Conservation (phyloP, 2,797 vertebrate species). For the Enteromius paludinosus region DNA sequence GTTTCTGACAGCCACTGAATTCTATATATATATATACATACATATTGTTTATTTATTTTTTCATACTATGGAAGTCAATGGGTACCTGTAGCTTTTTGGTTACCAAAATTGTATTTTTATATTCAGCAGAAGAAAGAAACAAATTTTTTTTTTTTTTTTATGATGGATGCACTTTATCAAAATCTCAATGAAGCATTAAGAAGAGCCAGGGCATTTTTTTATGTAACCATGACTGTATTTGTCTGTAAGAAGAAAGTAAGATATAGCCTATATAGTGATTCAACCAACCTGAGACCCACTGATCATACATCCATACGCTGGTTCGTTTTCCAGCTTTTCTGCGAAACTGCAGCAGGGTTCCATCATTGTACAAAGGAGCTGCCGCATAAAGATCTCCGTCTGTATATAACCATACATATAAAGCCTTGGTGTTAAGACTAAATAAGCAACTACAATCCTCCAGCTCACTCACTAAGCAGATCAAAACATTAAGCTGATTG, state of each 20-base stretch:
- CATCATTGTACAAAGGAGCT: slow-evolving; percentile 72
- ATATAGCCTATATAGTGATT: no score
- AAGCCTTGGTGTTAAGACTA: slow-evolving; percentile 3
- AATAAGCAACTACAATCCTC: not conserved
- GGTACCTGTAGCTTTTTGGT: no score
- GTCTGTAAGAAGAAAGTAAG: no score
- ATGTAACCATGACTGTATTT: no score
- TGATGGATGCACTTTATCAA: no score
- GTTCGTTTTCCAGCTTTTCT: slow-evolving; percentile 70
- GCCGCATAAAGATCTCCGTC: slow-evolving; percentile 79
- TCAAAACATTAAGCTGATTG: not conserved
- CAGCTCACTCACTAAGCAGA: slow-evolving; percentile 11
- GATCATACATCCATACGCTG: slow-evolving; percentile 77
- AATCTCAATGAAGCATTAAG: no score
- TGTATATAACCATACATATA: slow-evolving; percentile 44
- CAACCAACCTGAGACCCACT: slow-evolving; percentile 76
- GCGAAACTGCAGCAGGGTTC: slow-evolving; percentile 76
- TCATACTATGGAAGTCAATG: no score
- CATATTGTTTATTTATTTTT: no score
- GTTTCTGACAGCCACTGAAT: not conserved
- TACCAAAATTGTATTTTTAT: not conserved
- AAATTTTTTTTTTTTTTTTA: no score
- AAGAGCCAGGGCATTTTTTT: no score
- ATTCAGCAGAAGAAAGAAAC: not conserved
- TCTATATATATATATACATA: not conserved